These are phyloP conservation scores for Pipistrellus pygmaeus DNA, from an alignment of 2,797 vertebrate species.

Conservation along the genomic window DNA sequence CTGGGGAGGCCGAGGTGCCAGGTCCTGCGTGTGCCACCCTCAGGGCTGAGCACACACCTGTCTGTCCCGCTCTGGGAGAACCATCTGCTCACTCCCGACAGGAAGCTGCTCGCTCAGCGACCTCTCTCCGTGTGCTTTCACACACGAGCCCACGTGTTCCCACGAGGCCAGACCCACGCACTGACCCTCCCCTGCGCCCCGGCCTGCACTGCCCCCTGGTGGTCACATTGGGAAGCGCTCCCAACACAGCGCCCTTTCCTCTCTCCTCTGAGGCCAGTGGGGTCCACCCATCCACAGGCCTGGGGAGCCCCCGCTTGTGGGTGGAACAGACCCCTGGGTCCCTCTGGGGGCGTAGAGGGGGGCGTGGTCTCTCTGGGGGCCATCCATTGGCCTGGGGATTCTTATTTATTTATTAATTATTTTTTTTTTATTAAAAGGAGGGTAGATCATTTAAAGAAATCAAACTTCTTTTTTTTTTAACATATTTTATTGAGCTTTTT, in stretches of 20 bases:
- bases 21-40: not conserved
- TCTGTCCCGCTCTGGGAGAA: not conserved
- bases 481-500: too few relatives aligned
- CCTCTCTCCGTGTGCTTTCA: too few relatives aligned
- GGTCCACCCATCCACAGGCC: too few relatives aligned
- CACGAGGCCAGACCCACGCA: too few relatives aligned
- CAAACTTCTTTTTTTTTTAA: too few relatives aligned
- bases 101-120: not conserved
- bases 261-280: not conserved
- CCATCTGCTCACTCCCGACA: not conserved
- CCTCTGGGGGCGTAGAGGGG: not conserved
- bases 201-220: slow-evolving; percentile 59
- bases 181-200: not conserved
- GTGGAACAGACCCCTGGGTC: not conserved
- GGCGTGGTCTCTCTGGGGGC: not conserved
- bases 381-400: not conserved
- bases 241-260: not conserved
- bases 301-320: not conserved
- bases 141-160: too few relatives aligned
- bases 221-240: slow-evolving; percentile 3
- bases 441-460: too few relatives aligned
- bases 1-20: not conserved
- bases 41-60: not conserved
- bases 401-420: not conserved
- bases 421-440: too few relatives aligned